Evolutionary conservation across 2,888 invertebrate genomes (phyloP), one percentile per base, ranked within the genome.

Genomic region (Cosmia trapezina): DNA sequence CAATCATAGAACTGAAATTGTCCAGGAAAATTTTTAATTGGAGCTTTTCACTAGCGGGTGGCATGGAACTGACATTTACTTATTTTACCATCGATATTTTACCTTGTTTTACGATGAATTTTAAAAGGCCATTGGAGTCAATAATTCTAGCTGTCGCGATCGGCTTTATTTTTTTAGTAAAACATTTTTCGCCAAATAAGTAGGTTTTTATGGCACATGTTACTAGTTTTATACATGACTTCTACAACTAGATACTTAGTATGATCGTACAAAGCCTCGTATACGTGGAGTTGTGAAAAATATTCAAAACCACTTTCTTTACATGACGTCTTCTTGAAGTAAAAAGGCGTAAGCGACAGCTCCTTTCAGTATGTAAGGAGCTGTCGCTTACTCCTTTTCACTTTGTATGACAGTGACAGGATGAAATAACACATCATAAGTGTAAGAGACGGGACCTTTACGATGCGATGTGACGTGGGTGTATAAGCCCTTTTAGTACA

Each of bases 1-100:
- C 70, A 83, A 83, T 83, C 77, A 70, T 45, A 69, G 57, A 80
- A 70, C 62, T 60, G 56, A 76, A 67, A 45, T 63, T 72, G 71
- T 53, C 67, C 37, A 12, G 43, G 64, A 64, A 66, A 43, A 57
- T 28, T 47, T 67, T 74, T 83, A 75, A 83, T 83, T 83, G 81
- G 64, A 68, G 53, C 47, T 56, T 51, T 51, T 51, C 22, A 49
- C 43, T 67, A 41, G 54, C 60, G 22, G 4, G 4, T 33, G 49
- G 37, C 28, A 41, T 43, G 2, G 9, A 54, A 22, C 28, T 60
- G 63, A 37, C 56, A 57, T 51, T 60, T 41, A n/a, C 4, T 77
- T 63, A 59, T 63, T 69, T 33, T 54, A 19, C 4, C 43, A 12
- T 43, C 37, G 17, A 51, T 22, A 33, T 47, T 17, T 69, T 45